Percentiles rank a stretch among this genome's conserved stretches.
These are phyloP conservation scores for Eugnorisma glareosa DNA, from an alignment of 2,888 invertebrate genomes.

Conservation along the genomic window DNA sequence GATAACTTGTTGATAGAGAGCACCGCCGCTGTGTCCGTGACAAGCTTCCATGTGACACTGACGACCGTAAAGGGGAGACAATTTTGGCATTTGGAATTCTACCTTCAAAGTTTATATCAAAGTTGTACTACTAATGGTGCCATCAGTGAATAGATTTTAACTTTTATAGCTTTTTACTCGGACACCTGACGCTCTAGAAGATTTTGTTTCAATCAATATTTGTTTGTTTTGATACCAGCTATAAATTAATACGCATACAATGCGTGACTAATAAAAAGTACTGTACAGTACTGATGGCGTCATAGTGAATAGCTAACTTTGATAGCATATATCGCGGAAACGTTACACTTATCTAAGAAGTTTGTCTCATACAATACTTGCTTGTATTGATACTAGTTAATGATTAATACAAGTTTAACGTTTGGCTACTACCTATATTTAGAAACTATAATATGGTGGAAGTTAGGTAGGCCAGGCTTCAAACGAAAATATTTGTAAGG, in stretches of 20 bases:
- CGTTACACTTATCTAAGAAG: background rate
- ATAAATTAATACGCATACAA: no score
- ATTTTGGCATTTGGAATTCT: background rate
- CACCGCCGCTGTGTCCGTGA: background rate
- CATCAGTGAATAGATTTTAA: background rate
- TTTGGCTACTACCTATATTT: no score
- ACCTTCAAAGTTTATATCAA: background rate
- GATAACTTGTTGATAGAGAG: background rate
- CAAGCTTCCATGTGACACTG: background rate
- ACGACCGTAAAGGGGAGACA: background rate
- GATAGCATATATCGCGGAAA: background rate
- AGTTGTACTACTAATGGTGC: background rate
- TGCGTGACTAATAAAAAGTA: no score
- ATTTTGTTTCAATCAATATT: background rate
- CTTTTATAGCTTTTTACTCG: background rate
- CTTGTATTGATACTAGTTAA: background rate
- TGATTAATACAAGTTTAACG: no score
- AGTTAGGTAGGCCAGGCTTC: background rate
- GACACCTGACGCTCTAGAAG: background rate
- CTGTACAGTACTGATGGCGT: background rate
- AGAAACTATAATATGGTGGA: background rate
- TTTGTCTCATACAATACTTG: background rate
- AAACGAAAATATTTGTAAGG: background rate
- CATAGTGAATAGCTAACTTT: background rate
- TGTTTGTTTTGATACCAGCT: no score